A percentile compares a stretch with the other conserved stretches of the same genome.
Evolutionary conservation across 2,113 vertebrate species (phyloP).

Genomic region (Shinisaurus crocodilurus): DNA sequence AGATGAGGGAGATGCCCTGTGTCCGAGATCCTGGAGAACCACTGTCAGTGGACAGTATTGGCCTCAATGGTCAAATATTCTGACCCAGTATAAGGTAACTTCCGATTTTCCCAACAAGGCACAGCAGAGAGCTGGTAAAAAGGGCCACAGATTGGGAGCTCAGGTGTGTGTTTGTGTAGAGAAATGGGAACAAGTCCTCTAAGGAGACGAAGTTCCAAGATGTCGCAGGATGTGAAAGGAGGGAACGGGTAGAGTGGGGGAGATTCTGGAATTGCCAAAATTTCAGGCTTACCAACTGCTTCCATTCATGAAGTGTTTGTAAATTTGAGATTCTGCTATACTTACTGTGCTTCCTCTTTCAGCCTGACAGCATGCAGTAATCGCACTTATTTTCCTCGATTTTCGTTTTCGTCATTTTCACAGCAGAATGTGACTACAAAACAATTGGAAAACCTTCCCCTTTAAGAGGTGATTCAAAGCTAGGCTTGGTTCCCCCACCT

Average conservation of each 20-base stretch:
- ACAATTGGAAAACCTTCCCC: constrained; percentile 33
- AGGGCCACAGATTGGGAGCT: not conserved
- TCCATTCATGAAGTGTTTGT: constrained; percentile 24
- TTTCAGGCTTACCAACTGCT: not conserved
- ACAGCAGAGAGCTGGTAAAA: not conserved
- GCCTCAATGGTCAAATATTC: not conserved
- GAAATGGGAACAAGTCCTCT: not conserved
- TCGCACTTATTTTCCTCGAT: not conserved
- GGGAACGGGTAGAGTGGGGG: not conserved
- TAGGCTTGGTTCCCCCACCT: constrained; percentile 27
- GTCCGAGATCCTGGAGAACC: not conserved
- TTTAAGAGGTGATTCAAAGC: constrained; percentile 21
- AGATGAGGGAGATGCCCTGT: not conserved
- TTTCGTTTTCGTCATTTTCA: constrained; percentile 31
- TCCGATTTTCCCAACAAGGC: too few species aligned
- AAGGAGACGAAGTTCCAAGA: not conserved
- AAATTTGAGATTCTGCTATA: not conserved
- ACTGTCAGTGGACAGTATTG: not conserved
- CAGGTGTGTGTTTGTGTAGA: not conserved
- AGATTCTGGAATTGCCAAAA: not conserved
- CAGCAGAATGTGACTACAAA: constrained; percentile 44
- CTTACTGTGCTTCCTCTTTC: constrained; percentile 7
- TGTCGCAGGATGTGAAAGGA: not conserved
- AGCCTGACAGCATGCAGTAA: constrained; percentile 22
- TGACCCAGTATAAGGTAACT: not conserved